Evolutionary conservation across 2,113 vertebrate species (phyloP), one percentile per base, ranked within the genome.

Genomic region (Chlamydotis undulata): DNA sequence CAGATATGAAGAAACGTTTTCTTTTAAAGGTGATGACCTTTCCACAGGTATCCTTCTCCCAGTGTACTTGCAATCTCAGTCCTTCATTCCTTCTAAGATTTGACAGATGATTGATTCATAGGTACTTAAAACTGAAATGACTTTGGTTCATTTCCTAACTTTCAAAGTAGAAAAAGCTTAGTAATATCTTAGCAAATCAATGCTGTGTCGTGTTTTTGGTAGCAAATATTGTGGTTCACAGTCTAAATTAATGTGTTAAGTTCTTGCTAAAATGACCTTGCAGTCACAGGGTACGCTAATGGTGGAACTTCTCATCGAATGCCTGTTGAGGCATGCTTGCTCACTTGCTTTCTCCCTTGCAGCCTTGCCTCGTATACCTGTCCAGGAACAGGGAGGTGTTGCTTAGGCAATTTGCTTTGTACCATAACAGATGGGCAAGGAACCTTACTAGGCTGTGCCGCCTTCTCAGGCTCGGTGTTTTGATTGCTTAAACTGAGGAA

Each of bases 321-420:
- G 65, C 95, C 74, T 91, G 84, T 84, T 73, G 89, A 45, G 84
- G 26, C 85, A 63, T 1, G 24, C 83, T 87, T 55, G 31, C 57
- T 86, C 57, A 7, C 39, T 56, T 33, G 29, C 37, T 13, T 71
- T 59, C 49, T 89, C 6, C n/a, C 49, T 41, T 19, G 3, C 63
- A 76, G 83, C 52, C 69, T 82, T 84, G 71, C 43, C 82, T 37
- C 26, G 1, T 7, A 6, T 67, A 75, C 89, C 73, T 94, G 94
- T 78, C 89, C 91, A 89, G 91, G 83, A 94, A 53, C 77, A 92
- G 89, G 89, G 65, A 85, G 57, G 23, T 65, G 69, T 68, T 91
- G 69, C 53, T 89, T 4, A n/a, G 64, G 43, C 12, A 6, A 15
- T 90, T 60, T 89, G 69, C 60, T 84, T 45, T 35, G n/a, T 67